Evolutionary conservation across 2,797 vertebrate species (phyloP).

Genomic region (Chaenodraco wilsoni): DNA sequence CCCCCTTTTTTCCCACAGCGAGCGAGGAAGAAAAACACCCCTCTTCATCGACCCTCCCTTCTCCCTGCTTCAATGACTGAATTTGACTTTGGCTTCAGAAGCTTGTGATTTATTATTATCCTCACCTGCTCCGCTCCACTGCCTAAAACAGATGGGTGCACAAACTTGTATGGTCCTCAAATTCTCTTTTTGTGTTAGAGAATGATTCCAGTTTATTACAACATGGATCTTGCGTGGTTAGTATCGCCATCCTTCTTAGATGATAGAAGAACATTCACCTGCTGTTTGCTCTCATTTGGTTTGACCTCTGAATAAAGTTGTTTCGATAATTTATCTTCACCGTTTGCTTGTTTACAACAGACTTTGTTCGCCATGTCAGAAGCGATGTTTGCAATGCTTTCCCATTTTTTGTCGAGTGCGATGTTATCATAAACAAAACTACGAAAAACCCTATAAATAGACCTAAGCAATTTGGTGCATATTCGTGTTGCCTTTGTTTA

Average conservation of each 20-base stretch:
- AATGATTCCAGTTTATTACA: conserved; percentile 13
- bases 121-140: conserved; percentile 34
- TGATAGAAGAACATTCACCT: background rate
- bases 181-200: background rate
- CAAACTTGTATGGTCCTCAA: too few relatives aligned
- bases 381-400: background rate
- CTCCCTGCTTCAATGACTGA: conserved; percentile 23
- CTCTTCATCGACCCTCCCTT: conserved; percentile 19
- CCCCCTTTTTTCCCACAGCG: conserved; percentile 46
- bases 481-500: background rate
- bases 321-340: background rate
- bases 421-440: background rate
- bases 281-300: conserved; percentile 1
- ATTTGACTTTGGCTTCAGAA: conserved; percentile 62
- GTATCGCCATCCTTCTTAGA: background rate
- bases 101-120: conserved; percentile 41
- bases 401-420: too few relatives aligned
- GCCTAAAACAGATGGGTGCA: background rate
- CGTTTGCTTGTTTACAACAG: conserved; percentile 3
- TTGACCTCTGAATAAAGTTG: background rate
- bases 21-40: conserved; percentile 38
- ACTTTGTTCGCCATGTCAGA: background rate
- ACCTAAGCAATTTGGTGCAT: too few relatives aligned
- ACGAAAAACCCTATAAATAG: background rate
- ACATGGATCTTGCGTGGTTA: background rate